A percentile compares a stretch with the other conserved stretches of the same genome.
Conservation (phyloP, 2,797 vertebrate species). For the Eurystomus glaucurus region DNA sequence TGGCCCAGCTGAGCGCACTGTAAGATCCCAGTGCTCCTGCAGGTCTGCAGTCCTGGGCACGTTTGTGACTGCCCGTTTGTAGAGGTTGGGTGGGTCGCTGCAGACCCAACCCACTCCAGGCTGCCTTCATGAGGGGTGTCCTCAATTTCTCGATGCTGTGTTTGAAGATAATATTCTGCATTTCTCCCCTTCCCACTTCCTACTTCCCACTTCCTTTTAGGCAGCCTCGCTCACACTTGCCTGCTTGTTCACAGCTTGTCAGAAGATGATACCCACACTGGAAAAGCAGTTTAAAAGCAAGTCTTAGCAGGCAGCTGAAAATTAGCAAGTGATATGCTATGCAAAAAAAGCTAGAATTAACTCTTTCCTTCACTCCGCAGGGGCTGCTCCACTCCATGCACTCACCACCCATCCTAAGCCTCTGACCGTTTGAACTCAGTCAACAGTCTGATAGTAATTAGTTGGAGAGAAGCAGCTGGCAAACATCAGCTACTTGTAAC, state of each 20-base stretch:
- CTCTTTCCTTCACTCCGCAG: neutral
- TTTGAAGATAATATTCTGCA: neutral
- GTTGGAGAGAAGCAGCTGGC: slow-evolving; percentile 3
- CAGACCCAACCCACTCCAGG: neutral
- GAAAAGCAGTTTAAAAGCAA: slow-evolving; percentile 41
- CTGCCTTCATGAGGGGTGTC: neutral
- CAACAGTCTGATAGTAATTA: neutral
- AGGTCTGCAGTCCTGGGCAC: neutral
- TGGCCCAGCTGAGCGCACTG: neutral
- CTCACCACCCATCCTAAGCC: neutral
- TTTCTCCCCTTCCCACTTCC: slow-evolving; percentile 19
- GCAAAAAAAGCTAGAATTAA: slow-evolving; percentile 25
- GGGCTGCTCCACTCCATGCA: accelerated
- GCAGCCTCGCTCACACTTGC: neutral
- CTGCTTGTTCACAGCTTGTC: slow-evolving; percentile 51
- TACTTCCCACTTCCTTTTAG: slow-evolving; percentile 5
- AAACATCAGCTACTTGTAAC: neutral
- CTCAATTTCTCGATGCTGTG: neutral
- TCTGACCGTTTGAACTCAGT: neutral
- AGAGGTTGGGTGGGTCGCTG: neutral
- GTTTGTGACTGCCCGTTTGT: neutral
- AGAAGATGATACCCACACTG: slow-evolving; percentile 3
- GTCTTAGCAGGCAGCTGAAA: neutral
- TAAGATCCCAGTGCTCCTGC: neutral
- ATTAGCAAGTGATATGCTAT: neutral